phyloP scores from a whole-genome alignment of 2,797 vertebrate species.

The Halcyon leucocephala region DNA sequence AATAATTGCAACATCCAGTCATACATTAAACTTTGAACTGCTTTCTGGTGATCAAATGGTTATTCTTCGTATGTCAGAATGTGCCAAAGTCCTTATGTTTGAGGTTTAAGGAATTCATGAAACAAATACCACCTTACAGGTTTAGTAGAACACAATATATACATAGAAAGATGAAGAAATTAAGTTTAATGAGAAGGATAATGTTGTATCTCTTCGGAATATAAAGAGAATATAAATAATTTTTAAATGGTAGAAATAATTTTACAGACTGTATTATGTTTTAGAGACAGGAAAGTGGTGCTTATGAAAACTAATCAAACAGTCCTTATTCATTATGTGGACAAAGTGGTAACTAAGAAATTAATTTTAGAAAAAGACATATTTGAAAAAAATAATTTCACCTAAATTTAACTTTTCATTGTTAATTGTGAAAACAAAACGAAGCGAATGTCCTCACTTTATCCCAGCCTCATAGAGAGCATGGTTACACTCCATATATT shows the following conservation, averaged over 20 bases:
- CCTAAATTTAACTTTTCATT: background rate
- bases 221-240: background rate
- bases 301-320: background rate
- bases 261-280: background rate
- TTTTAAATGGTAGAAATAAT: background rate
- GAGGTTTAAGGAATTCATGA: background rate
- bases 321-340: background rate
- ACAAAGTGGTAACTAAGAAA: background rate
- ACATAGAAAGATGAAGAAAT: background rate
- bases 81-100: background rate
- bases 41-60: background rate
- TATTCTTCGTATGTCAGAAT: background rate
- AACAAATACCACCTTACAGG: background rate
- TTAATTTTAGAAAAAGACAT: background rate
- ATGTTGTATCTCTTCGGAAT: background rate
- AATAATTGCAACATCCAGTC: background rate
- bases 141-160: background rate
- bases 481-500: background rate
- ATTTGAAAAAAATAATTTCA: background rate
- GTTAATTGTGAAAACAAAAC: conserved; percentile 6
- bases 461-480: background rate
- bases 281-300: background rate
- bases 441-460: background rate
- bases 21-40: background rate
- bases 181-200: background rate